A percentile compares a stretch with the other conserved stretches of the same genome.
Evolutionary conservation across 2,797 vertebrate species (phyloP).

Genomic region (Leptoclinus maculatus): DNA sequence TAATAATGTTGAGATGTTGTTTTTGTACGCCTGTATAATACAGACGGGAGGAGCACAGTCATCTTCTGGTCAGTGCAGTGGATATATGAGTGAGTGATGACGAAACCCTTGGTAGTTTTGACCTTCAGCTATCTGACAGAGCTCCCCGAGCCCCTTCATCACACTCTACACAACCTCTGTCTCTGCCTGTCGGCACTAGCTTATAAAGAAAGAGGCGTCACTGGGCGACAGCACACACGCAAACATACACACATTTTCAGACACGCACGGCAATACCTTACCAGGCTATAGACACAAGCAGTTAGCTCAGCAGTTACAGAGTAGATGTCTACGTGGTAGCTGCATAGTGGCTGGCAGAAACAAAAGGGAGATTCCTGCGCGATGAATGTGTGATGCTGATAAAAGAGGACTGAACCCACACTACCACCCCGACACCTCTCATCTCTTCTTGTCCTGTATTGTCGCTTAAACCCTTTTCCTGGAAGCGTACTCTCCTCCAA

Average conservation of each 20-base stretch:
- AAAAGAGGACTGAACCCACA: constrained; percentile 25
- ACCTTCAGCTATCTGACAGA: constrained; percentile 72
- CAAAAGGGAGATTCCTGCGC: constrained; percentile 51
- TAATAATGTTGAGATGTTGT: background rate
- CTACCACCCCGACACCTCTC: background rate
- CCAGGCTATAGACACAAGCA: constrained; percentile 3
- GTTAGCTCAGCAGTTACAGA: constrained; percentile 27
- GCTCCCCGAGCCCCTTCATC: constrained; percentile 63
- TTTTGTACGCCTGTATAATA: background rate
- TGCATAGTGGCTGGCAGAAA: constrained; percentile 28
- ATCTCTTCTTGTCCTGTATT: constrained; percentile 23
- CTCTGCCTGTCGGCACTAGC: constrained; percentile 73
- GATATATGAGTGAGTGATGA: constrained; percentile 52
- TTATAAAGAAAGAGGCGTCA: constrained; percentile 69
- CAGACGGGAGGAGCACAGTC: background rate
- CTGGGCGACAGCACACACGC: constrained; percentile 31
- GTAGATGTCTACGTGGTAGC: constrained; percentile 6
- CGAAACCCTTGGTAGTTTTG: constrained; percentile 60
- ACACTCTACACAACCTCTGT: constrained; percentile 64
- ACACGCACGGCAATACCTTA: constrained; percentile 1
- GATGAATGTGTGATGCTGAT: constrained; percentile 38
- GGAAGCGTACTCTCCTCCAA: constrained; percentile 33
- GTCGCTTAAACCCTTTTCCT: constrained; percentile 56
- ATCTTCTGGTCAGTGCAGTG: constrained; percentile 20
- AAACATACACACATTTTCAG: constrained; percentile 29